Conservation (phyloP, 2,797 vertebrate genomes). For the Fistularia tabacaria region DNA sequence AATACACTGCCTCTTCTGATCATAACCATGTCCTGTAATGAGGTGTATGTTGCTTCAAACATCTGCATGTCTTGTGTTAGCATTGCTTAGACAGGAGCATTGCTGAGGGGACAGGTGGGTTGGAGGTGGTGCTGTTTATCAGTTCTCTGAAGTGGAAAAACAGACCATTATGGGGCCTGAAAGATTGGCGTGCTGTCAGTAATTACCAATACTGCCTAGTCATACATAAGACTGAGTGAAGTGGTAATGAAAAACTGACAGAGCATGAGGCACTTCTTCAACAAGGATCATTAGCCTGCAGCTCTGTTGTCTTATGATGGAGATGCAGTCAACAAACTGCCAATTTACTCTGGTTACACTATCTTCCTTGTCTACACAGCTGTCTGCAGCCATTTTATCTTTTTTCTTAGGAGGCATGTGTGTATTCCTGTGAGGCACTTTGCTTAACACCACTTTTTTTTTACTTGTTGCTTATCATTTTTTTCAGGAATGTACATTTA, state of each 20-base stretch:
- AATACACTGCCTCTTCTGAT: no score
- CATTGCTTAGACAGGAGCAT: conserved; percentile 23
- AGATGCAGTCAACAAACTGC: conserved; percentile 54
- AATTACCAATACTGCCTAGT: conserved; percentile 51
- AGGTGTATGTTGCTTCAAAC: conserved; percentile 33
- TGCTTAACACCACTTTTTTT: no score
- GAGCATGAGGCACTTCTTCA: conserved; percentile 46
- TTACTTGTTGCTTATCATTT: no score
- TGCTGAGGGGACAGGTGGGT: conserved; percentile 18
- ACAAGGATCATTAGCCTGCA: conserved; percentile 51
- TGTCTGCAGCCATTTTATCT: conserved; percentile 18
- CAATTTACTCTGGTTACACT: conserved; percentile 28
- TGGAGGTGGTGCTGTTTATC: conserved; percentile 25
- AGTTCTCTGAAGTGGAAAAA: conserved; percentile 44
- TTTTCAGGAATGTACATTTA: no score
- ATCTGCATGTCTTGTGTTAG: conserved; percentile 16
- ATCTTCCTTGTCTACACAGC: conserved; percentile 24
- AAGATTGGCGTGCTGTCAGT: conserved; percentile 61
- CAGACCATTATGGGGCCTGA: conserved; percentile 50
- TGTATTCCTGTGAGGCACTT: background rate
- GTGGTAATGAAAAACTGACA: conserved; percentile 62
- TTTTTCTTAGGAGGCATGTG: conserved; percentile 1
- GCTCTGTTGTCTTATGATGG: conserved; percentile 50
- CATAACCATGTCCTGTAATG: no score
- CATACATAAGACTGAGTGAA: conserved; percentile 47